These are phyloP conservation scores for Trachelus stipa DNA, from an alignment of 2,888 invertebrate species.

Conservation along the genomic window DNA sequence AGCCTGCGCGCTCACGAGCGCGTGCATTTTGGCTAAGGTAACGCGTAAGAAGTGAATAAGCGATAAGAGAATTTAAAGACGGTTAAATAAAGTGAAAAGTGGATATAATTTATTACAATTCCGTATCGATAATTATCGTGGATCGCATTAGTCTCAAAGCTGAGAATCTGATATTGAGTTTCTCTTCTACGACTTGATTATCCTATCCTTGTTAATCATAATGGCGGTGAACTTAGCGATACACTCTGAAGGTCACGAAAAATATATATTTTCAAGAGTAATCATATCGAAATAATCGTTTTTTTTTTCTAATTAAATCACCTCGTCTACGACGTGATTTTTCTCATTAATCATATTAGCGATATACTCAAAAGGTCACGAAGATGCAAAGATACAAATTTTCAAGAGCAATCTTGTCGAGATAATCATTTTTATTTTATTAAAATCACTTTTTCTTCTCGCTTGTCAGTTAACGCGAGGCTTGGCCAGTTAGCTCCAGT, in stretches of 20 bases:
- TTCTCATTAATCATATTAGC: not conserved
- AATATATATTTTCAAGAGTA: not conserved
- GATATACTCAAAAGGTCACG: not conserved
- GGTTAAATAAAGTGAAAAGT: not conserved
- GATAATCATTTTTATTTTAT: not conserved
- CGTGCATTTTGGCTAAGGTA: not conserved
- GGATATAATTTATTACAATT: not conserved
- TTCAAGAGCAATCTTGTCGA: not conserved
- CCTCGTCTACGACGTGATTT: not conserved
- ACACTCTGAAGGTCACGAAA: not conserved
- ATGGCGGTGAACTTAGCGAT: not conserved
- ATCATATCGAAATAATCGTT: not conserved
- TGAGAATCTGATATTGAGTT: not conserved
- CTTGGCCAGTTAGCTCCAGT: not conserved
- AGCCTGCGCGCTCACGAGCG: not conserved
- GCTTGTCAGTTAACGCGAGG: not conserved
- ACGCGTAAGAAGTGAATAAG: not conserved
- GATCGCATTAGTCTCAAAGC: not conserved
- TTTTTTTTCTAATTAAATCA: not conserved
- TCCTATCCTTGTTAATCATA: not conserved
- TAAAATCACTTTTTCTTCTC: not conserved
- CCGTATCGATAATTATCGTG: not conserved
- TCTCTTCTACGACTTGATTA: not conserved
- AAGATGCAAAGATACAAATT: not conserved
- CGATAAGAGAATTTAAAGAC: not conserved